Evolutionary conservation across 2,888 invertebrate genomes (phyloP).

Genomic region (Netelia virgata): DNA sequence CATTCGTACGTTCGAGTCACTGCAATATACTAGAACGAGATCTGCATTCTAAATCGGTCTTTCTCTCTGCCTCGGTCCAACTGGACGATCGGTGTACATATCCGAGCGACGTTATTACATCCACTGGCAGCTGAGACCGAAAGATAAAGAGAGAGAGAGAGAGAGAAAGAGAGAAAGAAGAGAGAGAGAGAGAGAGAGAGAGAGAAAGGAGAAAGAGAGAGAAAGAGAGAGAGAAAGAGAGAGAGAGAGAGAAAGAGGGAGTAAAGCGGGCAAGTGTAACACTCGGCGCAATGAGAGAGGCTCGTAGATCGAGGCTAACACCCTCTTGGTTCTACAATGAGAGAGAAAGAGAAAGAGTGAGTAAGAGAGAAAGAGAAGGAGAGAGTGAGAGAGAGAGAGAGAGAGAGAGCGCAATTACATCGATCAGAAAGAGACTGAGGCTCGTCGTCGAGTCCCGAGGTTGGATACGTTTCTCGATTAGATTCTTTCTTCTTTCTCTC

Average conservation of each 20-base stretch:
- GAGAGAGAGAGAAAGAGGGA: conserved; percentile 22
- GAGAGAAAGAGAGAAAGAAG: conserved; percentile 41
- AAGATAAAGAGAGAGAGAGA: conserved; percentile 31
- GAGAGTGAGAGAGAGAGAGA: conserved; percentile 19
- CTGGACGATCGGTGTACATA: conserved; percentile 54
- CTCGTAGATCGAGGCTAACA: conserved; percentile 64
- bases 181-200: conserved; percentile 34
- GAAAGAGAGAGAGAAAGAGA: conserved; percentile 17
- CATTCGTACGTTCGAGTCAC: conserved; percentile 29
- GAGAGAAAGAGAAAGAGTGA: conserved; percentile 32
- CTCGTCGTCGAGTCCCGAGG: conserved; percentile 35
- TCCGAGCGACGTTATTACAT: conserved; percentile 40
- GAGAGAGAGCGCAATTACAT: conserved; percentile 61
- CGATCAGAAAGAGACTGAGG: conserved; percentile 62
- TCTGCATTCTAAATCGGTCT: conserved; percentile 69
- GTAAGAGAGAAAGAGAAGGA: conserved; percentile 42
- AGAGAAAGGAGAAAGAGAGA: conserved; percentile 28
- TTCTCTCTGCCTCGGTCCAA: conserved; percentile 43
- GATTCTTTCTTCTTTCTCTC: conserved; percentile 34
- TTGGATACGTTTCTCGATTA: conserved; percentile 53
- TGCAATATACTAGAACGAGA: conserved; percentile 66
- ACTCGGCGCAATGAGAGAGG: conserved; percentile 37
- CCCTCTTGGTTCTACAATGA: conserved; percentile 52
- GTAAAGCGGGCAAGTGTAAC: conserved; percentile 45
- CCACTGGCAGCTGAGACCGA: conserved; percentile 24